Evolutionary conservation across 1,140 invertebrate species (phyloP).

Genomic region (Theocolax elegans): DNA sequence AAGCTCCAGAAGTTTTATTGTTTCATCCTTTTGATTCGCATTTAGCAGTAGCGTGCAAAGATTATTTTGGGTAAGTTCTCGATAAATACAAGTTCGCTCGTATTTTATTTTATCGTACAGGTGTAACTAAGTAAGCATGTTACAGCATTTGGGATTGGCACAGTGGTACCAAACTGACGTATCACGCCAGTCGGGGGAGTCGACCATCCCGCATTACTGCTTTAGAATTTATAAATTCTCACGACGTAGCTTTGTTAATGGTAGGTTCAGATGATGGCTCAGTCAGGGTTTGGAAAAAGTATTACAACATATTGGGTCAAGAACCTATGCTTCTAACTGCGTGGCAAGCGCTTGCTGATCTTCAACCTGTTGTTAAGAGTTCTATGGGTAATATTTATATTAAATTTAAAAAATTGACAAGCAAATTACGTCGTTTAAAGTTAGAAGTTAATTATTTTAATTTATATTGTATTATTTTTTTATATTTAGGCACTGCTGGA

Average conservation of each 20-base stretch:
- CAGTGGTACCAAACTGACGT: conserved; percentile 73
- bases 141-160: conserved; percentile 79
- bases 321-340: conserved; percentile 79
- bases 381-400: conserved; percentile 56
- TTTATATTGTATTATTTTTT: too few relatives aligned
- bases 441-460: neutral
- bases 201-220: conserved; percentile 77
- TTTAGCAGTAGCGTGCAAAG: conserved; percentile 86
- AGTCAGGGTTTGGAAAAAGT: conserved; percentile 75
- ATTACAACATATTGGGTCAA: conserved; percentile 61
- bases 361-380: conserved; percentile 63
- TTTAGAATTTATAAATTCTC: conserved; percentile 90
- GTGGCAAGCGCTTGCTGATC: conserved; percentile 84
- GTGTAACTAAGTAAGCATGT: too few relatives aligned
- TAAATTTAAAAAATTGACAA: neutral
- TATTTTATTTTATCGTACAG: too few relatives aligned
- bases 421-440: neutral
- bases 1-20: conserved; percentile 80
- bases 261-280: conserved; percentile 83
- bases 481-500: conserved; percentile 66
- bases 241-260: conserved; percentile 81
- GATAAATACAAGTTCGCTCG: too few relatives aligned
- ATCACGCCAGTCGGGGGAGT: conserved; percentile 62
- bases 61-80: conserved; percentile 80
- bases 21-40: conserved; percentile 93